A percentile compares a stretch with the other conserved stretches of the same genome.
Evolutionary conservation across 2,888 invertebrate genomes (phyloP).

Genomic region (Rambutsinella grinnellia): DNA sequence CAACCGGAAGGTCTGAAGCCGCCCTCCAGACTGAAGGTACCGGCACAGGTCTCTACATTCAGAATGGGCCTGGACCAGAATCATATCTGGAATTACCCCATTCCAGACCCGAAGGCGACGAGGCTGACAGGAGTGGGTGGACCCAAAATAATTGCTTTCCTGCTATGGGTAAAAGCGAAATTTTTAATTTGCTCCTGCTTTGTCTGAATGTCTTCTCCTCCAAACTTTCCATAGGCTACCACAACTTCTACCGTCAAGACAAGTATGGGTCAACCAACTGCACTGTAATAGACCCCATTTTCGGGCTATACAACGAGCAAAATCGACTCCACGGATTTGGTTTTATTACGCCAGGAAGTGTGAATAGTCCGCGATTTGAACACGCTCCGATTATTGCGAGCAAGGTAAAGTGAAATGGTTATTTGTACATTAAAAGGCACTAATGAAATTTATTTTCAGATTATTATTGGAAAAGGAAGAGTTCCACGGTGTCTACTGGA

Average conservation of each 20-base stretch:
- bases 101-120: constrained; percentile 41
- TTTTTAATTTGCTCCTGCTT: too few relatives aligned
- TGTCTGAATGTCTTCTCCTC: too few relatives aligned
- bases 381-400: constrained; percentile 53
- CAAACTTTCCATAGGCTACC: constrained; percentile 7
- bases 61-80: constrained; percentile 51
- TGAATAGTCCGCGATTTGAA: constrained; percentile 42
- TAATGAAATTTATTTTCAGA: neutral
- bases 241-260: constrained; percentile 51
- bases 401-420: too few relatives aligned
- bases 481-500: too few relatives aligned
- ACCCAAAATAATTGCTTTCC: constrained; percentile 55
- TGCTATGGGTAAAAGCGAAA: constrained; percentile 60
- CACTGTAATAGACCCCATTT: constrained; percentile 46
- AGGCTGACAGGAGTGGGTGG: constrained; percentile 53
- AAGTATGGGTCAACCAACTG: constrained; percentile 49
- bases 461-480: too few relatives aligned
- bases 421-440: too few relatives aligned
- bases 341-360: constrained; percentile 49
- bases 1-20: constrained; percentile 43
- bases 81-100: constrained; percentile 26
- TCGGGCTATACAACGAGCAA: constrained; percentile 47
- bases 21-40: constrained; percentile 50
- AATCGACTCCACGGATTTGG: constrained; percentile 56
- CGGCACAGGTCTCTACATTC: constrained; percentile 56